Conservation (phyloP, 2,113 vertebrate genomes). For the Machaerirhynchus nigripectus region DNA sequence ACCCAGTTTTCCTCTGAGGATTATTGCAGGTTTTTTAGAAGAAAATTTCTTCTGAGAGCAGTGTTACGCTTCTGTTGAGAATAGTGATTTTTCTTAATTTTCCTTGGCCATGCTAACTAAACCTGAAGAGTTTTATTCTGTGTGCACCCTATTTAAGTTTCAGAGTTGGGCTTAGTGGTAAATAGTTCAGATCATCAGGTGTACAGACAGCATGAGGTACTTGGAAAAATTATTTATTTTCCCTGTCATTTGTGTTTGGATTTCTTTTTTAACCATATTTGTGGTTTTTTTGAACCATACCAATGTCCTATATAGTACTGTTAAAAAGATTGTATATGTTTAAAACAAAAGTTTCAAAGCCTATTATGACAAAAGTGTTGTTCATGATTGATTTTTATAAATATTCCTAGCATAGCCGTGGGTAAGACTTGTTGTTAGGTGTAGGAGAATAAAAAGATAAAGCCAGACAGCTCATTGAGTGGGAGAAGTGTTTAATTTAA, state of each 20-base stretch:
- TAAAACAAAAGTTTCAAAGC: not conserved
- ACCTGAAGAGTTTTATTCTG: not conserved
- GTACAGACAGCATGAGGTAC: not conserved
- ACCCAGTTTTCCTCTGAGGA: not conserved
- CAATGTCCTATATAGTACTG: not conserved
- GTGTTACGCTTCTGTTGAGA: not conserved
- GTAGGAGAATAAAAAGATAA: not conserved
- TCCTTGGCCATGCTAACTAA: not conserved
- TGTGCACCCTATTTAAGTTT: not conserved
- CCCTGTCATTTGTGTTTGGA: not conserved
- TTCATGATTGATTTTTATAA: not conserved
- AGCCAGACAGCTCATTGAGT: not conserved
- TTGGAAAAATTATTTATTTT: not conserved
- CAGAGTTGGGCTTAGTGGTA: not conserved
- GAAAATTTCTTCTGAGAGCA: not conserved
- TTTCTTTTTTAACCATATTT: not conserved
- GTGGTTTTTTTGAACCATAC: not conserved
- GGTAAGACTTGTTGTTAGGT: not conserved
- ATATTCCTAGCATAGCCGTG: not conserved
- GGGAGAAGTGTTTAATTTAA: not conserved
- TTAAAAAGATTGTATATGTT: not conserved
- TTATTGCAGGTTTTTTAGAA: not conserved
- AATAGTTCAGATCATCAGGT: not conserved
- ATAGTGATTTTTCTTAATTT: not conserved
- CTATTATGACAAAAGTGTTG: not conserved